phyloP scores from a whole-genome alignment of 2,797 vertebrate genomes.

The Chelon auratus region DNA sequence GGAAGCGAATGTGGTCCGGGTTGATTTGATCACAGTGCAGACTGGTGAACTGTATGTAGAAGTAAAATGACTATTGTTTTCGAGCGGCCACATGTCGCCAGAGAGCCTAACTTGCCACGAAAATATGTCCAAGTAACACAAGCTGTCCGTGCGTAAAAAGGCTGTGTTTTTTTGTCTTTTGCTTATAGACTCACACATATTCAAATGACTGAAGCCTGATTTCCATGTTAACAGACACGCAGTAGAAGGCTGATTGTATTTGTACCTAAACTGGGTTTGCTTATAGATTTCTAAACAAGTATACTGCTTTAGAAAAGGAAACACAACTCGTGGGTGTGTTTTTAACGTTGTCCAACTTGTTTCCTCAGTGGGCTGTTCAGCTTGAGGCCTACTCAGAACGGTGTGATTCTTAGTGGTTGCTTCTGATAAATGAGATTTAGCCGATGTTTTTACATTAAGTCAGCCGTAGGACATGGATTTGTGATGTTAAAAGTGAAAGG shows the following conservation, averaged over 20 bases:
- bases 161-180: not conserved
- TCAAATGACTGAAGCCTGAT: not conserved
- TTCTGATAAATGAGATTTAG: not conserved
- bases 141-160: slow-evolving; percentile 45
- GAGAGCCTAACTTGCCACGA: not conserved
- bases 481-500: not conserved
- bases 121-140: slow-evolving; percentile 1
- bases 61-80: not conserved
- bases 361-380: slow-evolving; percentile 19
- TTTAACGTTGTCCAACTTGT: slow-evolving; percentile 16
- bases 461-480: not conserved
- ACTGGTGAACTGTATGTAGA: fast-evolving
- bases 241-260: not conserved
- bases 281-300: too few relatives aligned
- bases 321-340: slow-evolving; percentile 10
- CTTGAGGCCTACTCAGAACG: slow-evolving; percentile 17
- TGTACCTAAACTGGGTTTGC: not conserved
- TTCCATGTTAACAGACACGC: not conserved
- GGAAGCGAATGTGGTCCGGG: fast-evolving
- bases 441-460: not conserved
- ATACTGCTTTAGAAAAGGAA: not conserved
- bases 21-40: not conserved
- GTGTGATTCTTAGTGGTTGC: not conserved
- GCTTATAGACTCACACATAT: not conserved
- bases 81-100: fast-evolving